Evolutionary conservation across 2,888 invertebrate genomes (phyloP).

Genomic region (Stomorhina lunata): DNA sequence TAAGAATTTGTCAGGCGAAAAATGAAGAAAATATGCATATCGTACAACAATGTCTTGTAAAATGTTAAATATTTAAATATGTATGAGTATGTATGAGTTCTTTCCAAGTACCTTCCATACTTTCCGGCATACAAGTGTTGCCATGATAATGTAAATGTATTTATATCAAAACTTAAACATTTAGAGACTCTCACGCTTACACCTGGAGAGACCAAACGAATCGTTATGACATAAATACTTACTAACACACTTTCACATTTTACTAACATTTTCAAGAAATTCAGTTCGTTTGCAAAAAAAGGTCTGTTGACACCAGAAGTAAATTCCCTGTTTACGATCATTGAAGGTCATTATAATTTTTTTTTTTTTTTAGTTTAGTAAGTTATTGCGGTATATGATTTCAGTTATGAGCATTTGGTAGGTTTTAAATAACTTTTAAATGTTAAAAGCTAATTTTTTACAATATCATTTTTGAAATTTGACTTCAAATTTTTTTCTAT

Average conservation of each 20-base stretch:
- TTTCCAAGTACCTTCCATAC: conserved; percentile 8
- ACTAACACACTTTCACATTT: neutral
- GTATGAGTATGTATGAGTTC: too few species aligned
- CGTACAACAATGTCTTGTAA: conserved; percentile 45
- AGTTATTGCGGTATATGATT: too few species aligned
- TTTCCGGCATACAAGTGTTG: conserved; percentile 25
- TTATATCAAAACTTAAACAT: neutral
- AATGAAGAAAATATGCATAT: conserved; percentile 58
- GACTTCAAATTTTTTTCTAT: too few species aligned
- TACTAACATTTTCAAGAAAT: neutral
- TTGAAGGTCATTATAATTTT: conserved; percentile 35
- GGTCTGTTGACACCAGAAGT: neutral
- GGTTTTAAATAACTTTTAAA: too few species aligned
- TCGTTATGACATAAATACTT: too few species aligned
- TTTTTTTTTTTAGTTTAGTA: too few species aligned
- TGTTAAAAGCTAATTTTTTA: too few species aligned
- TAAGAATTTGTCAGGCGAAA: conserved; percentile 54
- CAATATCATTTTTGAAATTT: too few species aligned
- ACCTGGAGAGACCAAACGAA: too few species aligned
- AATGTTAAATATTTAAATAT: conserved; percentile 48
- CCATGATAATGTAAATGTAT: conserved; percentile 47
- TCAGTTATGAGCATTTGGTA: too few species aligned
- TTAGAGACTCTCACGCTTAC: neutral
- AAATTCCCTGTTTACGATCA: conserved; percentile 26
- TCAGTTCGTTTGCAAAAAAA: conserved; percentile 3